Base-by-base conservation (phyloP, 2,888 invertebrate species). In the Yponomeuta cagnagella region DNA sequence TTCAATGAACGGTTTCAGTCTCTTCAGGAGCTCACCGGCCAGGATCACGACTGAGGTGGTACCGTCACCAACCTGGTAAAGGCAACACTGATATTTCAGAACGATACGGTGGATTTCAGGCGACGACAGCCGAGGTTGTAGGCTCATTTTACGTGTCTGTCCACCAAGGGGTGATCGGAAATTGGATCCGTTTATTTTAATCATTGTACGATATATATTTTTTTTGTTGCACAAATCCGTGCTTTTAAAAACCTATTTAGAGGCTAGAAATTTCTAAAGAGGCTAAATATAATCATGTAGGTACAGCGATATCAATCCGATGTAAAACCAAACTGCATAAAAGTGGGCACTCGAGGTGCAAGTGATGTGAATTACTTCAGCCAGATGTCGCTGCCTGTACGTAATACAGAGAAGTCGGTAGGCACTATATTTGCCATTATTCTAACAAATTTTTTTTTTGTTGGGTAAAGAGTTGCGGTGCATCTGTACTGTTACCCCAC, bases 1-100 rank as follows among this genome's bases (percentile, higher is more conserved):
- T 83, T 99, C 99, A 48, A 99, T 95, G 80, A 96, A 99, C 0
- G 97, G 96, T 86, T 99, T 99, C 75, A 98, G 93, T 82, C 98
- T 96, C 88, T 98, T 98, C 76, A 99, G 90, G 75, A 99, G 96
- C 89, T 99, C 99, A 15, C 98, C 98, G 52, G 99, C 98, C 70
- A 99, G 88, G 72, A 99, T 92, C 2, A 99, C 99, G 48, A 99
- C 99, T 71, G 97, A 98, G 0, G 99, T 99, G 10, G 99, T 99
- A 9, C 99, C 99, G 90, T 99, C 99, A 5, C 99, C 99, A 71
- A 99, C 97, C 97, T 98, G 79, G 0, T 78, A 79, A 0, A 30
- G 58, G 23, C 2, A 23, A 70, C 52, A 12, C 12, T 58, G 15
- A 15, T 15, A 15, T 58, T 15, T 58, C 15, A 58, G 52, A 12